These are phyloP conservation scores for Sinotaia quadrata DNA, from an alignment of 2,888 invertebrate species.

Conservation along the genomic window DNA sequence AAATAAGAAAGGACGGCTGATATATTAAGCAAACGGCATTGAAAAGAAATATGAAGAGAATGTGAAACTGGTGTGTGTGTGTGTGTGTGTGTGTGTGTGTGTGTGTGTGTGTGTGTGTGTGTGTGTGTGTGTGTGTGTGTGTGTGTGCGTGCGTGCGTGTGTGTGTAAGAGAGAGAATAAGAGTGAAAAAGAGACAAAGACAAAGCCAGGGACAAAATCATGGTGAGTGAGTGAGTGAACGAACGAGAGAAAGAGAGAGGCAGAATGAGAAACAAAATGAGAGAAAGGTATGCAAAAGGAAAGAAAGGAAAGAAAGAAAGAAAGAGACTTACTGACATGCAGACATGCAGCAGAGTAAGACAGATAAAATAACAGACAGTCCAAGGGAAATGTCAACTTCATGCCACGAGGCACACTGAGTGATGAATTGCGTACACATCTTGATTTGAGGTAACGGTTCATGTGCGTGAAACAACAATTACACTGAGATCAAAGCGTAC, in stretches of 20 bases:
- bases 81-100: too few relatives aligned
- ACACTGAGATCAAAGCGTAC: too few relatives aligned
- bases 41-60: neutral
- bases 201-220: neutral
- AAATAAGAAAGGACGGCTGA: too few relatives aligned
- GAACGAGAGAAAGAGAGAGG: constrained; percentile 7
- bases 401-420: too few relatives aligned
- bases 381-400: too few relatives aligned
- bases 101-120: constrained; percentile 5
- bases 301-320: neutral
- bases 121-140: constrained; percentile 13
- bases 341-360: too few relatives aligned
- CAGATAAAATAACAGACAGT: too few relatives aligned
- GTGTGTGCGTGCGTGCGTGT: constrained; percentile 3
- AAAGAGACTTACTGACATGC: neutral
- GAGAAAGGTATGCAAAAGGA: neutral
- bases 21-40: too few relatives aligned
- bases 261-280: neutral
- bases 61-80: neutral
- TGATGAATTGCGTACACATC: too few relatives aligned
- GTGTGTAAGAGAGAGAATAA: too few relatives aligned
- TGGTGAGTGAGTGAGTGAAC: neutral
- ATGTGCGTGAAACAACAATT: too few relatives aligned
- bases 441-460: too few relatives aligned
- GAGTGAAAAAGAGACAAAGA: neutral